Percentiles rank a stretch among this genome's conserved stretches.
phyloP scores from a whole-genome alignment of 2,797 vertebrate species.

The Pseudomugil gertrudae region DNA sequence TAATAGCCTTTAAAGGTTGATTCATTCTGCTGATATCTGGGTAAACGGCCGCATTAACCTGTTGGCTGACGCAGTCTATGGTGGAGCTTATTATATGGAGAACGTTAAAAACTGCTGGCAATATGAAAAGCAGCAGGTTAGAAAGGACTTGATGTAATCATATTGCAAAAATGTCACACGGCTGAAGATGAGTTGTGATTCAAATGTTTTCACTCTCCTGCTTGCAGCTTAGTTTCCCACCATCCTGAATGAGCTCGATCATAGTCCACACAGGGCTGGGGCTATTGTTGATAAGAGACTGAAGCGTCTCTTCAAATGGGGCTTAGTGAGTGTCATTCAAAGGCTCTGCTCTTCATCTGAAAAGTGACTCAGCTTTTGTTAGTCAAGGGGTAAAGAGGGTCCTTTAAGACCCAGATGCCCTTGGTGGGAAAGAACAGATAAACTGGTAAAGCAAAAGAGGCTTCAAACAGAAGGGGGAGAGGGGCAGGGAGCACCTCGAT shows the following conservation, averaged over 20 bases:
- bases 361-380: conserved; percentile 75
- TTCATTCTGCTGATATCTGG: conserved; percentile 73
- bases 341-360: conserved; percentile 71
- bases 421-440: conserved; percentile 55
- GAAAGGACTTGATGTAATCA: conserved; percentile 53
- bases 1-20: conserved; percentile 76
- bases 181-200: conserved; percentile 50
- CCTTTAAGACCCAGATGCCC: conserved; percentile 62
- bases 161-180: conserved; percentile 53
- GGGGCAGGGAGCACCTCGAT: not conserved
- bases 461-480: conserved; percentile 9
- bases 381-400: conserved; percentile 57
- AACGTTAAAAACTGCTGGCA: conserved; percentile 41
- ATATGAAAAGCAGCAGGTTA: conserved; percentile 52
- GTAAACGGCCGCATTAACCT: conserved; percentile 75
- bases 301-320: conserved; percentile 68
- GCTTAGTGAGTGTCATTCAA: conserved; percentile 68
- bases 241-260: conserved; percentile 64
- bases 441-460: conserved; percentile 33
- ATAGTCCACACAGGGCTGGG: conserved; percentile 46
- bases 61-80: conserved; percentile 49
- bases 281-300: conserved; percentile 72
- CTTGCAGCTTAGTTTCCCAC: conserved; percentile 62
- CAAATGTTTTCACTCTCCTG: conserved; percentile 32
- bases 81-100: conserved; percentile 36